Percentiles rank a stretch among this genome's conserved stretches.
Evolutionary conservation across 2,888 invertebrate genomes (phyloP).

Genomic region (Platycheirus albimanus): DNA sequence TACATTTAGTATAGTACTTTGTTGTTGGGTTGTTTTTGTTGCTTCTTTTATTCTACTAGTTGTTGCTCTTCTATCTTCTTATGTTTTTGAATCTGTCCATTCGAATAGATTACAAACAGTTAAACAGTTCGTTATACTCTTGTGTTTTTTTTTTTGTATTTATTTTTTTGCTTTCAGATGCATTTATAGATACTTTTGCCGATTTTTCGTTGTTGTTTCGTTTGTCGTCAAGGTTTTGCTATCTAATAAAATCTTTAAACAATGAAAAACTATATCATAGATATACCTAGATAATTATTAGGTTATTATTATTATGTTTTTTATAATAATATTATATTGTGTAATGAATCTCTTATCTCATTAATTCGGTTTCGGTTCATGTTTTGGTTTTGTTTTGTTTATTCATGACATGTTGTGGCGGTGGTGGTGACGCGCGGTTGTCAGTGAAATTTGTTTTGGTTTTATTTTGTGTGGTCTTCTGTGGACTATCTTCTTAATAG

Average conservation of each 20-base stretch:
- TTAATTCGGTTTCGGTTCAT: slow-evolving; percentile 47
- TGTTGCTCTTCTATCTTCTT: slow-evolving; percentile 43
- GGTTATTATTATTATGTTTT: no score
- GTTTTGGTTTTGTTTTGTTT: slow-evolving; percentile 59
- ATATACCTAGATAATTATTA: slow-evolving; percentile 31
- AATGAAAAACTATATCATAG: slow-evolving; percentile 39
- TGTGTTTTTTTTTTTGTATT: slow-evolving; percentile 19
- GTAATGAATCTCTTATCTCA: slow-evolving; percentile 53
- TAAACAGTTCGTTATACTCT: slow-evolving; percentile 58
- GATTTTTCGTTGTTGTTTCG: slow-evolving; percentile 13
- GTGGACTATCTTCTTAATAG: slow-evolving; percentile 8
- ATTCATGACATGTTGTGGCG: slow-evolving; percentile 34
- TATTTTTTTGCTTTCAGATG: slow-evolving; percentile 22
- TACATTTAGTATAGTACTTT: slow-evolving; percentile 42
- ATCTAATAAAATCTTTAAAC: slow-evolving; percentile 36
- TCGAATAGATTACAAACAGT: slow-evolving; percentile 62
- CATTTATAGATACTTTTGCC: slow-evolving; percentile 29
- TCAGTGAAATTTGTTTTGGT: slow-evolving; percentile 40
- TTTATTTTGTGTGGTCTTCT: slow-evolving; percentile 27
- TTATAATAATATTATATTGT: slow-evolving; percentile 40
- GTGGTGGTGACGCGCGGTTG: slow-evolving; percentile 46
- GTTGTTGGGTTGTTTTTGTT: slow-evolving; percentile 28
- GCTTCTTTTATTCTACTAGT: slow-evolving; percentile 16
- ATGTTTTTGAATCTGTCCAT: slow-evolving; percentile 40
- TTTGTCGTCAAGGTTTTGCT: slow-evolving; percentile 52